phyloP scores from a whole-genome alignment of 2,888 invertebrate species.

The Bimastos eiseni region DNA sequence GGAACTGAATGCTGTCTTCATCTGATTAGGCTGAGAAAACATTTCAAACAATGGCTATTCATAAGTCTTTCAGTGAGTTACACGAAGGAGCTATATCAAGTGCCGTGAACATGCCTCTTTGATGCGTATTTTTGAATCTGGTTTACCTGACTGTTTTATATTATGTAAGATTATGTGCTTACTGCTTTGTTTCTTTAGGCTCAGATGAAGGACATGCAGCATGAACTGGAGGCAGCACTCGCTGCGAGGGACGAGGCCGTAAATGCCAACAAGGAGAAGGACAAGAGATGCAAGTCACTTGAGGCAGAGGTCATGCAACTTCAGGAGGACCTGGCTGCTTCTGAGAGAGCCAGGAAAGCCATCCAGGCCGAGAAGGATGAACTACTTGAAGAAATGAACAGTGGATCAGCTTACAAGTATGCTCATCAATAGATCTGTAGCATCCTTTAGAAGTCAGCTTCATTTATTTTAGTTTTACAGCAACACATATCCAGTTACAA shows the following conservation, averaged over 20 bases:
- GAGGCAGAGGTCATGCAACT: constrained; percentile 89
- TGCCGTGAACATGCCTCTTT: neutral
- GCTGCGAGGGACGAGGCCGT: constrained; percentile 77
- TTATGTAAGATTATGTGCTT: neutral
- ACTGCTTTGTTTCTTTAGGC: constrained; percentile 63
- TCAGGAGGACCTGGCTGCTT: constrained; percentile 83
- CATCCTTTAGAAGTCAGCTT: neutral
- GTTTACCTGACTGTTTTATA: neutral
- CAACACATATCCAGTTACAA: neutral
- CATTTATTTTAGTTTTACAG: neutral
- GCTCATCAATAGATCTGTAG: neutral
- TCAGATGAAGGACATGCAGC: constrained; percentile 86
- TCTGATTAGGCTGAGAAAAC: neutral
- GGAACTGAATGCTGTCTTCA: neutral
- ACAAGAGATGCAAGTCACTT: constrained; percentile 69
- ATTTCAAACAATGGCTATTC: neutral
- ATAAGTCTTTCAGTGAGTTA: neutral
- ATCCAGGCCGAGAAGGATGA: constrained; percentile 96
- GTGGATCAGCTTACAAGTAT: constrained; percentile 34
- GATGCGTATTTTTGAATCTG: neutral
- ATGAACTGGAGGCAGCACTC: constrained; percentile 88
- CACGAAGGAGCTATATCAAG: neutral
- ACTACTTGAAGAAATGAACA: constrained; percentile 77
- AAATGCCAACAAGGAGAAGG: constrained; percentile 55
- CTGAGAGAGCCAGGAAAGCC: constrained; percentile 82